Conservation (phyloP, 2,797 vertebrate species). For the Betta splendens region DNA sequence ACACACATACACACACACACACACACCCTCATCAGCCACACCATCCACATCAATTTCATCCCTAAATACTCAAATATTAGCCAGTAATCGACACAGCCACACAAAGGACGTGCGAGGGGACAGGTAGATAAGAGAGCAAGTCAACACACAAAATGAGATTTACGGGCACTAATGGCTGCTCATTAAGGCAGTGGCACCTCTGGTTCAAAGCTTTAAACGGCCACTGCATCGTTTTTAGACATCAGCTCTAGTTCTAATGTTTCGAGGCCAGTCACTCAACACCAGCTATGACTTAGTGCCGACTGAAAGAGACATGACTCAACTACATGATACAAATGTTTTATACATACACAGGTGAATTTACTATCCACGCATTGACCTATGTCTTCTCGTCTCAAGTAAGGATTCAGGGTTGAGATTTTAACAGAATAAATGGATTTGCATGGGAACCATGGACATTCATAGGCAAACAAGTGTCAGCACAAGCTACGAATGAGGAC, state of each 20-base stretch:
- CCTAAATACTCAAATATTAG: constrained; percentile 78
- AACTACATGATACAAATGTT: background rate
- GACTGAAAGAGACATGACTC: background rate
- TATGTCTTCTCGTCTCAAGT: too few species aligned
- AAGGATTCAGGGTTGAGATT: too few species aligned
- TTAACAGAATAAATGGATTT: too few species aligned
- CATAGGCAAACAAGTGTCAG: too few species aligned
- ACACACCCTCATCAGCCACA: constrained; percentile 33
- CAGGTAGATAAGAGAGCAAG: constrained; percentile 23
- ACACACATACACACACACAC: constrained; percentile 4
- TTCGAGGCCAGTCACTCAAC: too few species aligned
- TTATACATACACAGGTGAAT: too few species aligned
- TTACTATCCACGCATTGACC: too few species aligned
- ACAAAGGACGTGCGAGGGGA: constrained; percentile 16
- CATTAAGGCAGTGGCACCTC: constrained; percentile 39
- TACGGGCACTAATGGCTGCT: constrained; percentile 34
- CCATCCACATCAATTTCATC: constrained; percentile 65
- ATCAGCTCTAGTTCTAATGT: too few species aligned
- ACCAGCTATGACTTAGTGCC: background rate
- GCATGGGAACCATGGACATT: too few species aligned
- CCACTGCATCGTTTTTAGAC: constrained; percentile 38
- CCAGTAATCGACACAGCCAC: constrained; percentile 46
- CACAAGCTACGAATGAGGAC: too few species aligned
- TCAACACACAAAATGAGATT: constrained; percentile 9
- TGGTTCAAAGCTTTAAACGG: constrained; percentile 43